A percentile compares a stretch with the other conserved stretches of the same genome.
Conservation (phyloP, 1,140 invertebrate species). For the Eriosoma lanigerum region DNA sequence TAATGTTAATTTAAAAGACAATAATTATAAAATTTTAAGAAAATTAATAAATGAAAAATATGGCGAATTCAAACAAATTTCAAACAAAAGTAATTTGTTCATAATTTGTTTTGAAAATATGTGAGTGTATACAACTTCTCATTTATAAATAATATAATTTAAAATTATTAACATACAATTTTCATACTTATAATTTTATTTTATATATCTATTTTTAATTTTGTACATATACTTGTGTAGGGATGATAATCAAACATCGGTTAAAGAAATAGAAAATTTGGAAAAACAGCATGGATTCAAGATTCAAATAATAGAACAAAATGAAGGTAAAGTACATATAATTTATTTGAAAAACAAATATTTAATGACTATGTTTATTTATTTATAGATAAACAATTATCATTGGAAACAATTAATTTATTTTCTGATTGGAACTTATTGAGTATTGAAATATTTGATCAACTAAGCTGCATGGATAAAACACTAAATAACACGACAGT, state of each 20-base stretch:
- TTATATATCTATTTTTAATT: too few species aligned
- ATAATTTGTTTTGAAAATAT: not conserved
- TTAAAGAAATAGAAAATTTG: not conserved
- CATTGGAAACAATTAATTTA: not conserved
- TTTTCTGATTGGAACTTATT: not conserved
- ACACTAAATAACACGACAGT: not conserved
- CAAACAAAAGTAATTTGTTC: not conserved
- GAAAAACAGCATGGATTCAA: not conserved
- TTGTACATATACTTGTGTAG: too few species aligned
- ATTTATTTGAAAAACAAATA: not conserved
- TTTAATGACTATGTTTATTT: not conserved
- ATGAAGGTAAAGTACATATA: not conserved
- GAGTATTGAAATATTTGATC: not conserved
- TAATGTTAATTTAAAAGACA: not conserved
- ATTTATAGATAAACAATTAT: conserved; percentile 6
- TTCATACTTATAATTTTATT: not conserved
- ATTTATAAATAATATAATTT: not conserved
- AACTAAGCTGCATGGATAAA: not conserved
- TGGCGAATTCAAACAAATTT: not conserved
- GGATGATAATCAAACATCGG: not conserved
- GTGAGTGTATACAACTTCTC: not conserved
- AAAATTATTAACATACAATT: not conserved
- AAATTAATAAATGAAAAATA: not conserved
- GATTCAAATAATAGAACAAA: not conserved
- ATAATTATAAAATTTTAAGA: not conserved